Base-by-base conservation (phyloP, 1,140 invertebrate genomes). In the Leptinotarsa undecemlineata region DNA sequence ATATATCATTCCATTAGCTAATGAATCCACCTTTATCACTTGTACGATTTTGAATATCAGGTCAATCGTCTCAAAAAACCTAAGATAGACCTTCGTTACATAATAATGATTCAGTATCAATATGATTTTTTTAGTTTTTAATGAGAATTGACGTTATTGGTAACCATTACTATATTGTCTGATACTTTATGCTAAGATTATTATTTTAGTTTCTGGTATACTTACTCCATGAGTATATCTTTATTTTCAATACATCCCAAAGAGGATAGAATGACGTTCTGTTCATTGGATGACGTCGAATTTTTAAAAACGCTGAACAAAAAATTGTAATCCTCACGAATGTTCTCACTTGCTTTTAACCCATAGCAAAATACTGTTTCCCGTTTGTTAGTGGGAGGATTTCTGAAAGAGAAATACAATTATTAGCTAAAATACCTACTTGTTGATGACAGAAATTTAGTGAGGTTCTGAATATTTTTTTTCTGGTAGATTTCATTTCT, bases 241-340 rank as follows among this genome's bases (percentile, higher is more conserved):
- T 81, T 89, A 89, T 83, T 91, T 91, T 74, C 88, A 88, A 76
- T 90, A 91, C 4, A 76, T 21, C 77, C 77, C 21, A 78, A 57
- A 20, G 77, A 67, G 14, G 68, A 2, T 51, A 78, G 19, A 48
- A 78, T 71, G 20, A 71, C 72, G 17, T 61, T 61, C 67, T 74
- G 71, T 48, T 76, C 74, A 17, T 51, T 72, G 4, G 74, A 73
- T 11, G 75, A 57, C 3, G 57, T 19, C 11, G 77, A 61, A 47
- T 68, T 71, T n/a, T 70, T 8, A 60, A 71, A 74, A 20, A 60
- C 61, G 33, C 68, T 68, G 67, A 74, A 76, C 3, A 78, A 48
- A 87, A 87, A 74, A 90, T 88, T 19, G 85, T 86, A 51, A 88
- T 87, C 77, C 90, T 47, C 33, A 20, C 33, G 11, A n/a, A 74